These are phyloP conservation scores for Brachionus angularis DNA, from an alignment of 1,140 invertebrate genomes.

Conservation along the genomic window DNA sequence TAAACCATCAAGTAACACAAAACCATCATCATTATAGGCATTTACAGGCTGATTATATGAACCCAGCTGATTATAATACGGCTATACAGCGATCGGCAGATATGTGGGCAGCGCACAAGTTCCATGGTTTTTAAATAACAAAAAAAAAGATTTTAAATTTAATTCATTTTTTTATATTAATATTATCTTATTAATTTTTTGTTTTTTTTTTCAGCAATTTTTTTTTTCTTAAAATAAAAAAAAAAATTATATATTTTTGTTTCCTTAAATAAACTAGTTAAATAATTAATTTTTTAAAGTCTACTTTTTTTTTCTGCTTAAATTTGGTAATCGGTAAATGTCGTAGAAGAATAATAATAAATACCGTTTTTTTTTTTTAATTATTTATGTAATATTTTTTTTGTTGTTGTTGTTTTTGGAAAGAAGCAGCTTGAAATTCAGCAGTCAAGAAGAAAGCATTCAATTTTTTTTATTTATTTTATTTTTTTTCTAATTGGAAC, in stretches of 20 bases:
- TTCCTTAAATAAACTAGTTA: too few relatives aligned
- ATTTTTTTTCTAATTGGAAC: too few relatives aligned
- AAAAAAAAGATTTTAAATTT: not conserved
- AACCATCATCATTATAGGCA: not conserved
- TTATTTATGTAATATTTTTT: too few relatives aligned
- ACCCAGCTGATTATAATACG: conserved; percentile 17
- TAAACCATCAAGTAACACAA: not conserved
- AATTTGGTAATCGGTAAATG: too few relatives aligned
- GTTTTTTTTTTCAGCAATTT: not conserved
- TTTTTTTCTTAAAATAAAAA: not conserved
- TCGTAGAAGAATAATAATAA: too few relatives aligned
- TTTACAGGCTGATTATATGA: not conserved
- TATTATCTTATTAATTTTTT: not conserved
- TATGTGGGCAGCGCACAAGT: conserved; percentile 43
- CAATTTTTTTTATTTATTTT: too few relatives aligned
- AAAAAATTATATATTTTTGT: not conserved
- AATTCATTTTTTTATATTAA: not conserved
- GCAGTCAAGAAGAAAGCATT: too few relatives aligned
- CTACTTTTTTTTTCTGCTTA: too few relatives aligned
- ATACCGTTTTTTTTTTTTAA: too few relatives aligned
- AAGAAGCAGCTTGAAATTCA: too few relatives aligned
- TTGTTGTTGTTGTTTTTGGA: too few relatives aligned
- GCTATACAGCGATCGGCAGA: conserved; percentile 35
- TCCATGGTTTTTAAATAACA: conserved; percentile 23
- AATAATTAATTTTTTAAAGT: too few relatives aligned